Evolutionary conservation across 2,888 invertebrate species (phyloP).

Genomic region (Meganola albula): DNA sequence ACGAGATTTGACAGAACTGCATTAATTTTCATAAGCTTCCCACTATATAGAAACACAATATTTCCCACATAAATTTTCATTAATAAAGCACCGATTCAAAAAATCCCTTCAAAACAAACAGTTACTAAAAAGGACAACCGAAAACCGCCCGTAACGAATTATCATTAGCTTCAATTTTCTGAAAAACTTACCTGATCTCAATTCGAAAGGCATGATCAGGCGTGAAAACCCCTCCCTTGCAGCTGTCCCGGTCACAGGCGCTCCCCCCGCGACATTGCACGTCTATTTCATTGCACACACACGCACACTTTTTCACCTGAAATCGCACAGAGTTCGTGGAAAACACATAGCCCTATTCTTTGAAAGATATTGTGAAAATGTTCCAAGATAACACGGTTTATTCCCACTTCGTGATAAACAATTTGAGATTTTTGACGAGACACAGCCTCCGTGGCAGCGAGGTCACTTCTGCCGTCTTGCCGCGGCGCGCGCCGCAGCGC

Average conservation of each 20-base stretch:
- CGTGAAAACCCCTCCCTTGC: conserved; percentile 61
- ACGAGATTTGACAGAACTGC: too few species aligned
- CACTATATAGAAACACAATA: too few species aligned
- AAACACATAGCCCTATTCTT: too few species aligned
- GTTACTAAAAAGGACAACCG: conserved; percentile 16
- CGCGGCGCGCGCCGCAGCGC: conserved; percentile 72
- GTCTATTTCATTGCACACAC: conserved; percentile 53
- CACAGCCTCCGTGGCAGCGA: conserved; percentile 59
- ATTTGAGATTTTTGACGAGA: conserved; percentile 43
- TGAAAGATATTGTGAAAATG: too few species aligned
- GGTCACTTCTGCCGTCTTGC: conserved; percentile 60
- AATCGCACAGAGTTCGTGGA: conserved; percentile 40
- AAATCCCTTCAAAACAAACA: conserved; percentile 9
- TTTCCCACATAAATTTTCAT: too few species aligned
- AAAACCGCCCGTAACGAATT: conserved; percentile 18
- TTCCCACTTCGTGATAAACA: conserved; percentile 50
- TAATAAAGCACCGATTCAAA: background rate
- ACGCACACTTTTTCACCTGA: conserved; percentile 40
- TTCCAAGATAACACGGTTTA: conserved; percentile 43
- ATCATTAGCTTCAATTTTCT: conserved; percentile 28
- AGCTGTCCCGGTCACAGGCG: conserved; percentile 52
- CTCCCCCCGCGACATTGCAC: conserved; percentile 56
- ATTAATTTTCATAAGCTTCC: too few species aligned
- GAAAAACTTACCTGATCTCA: conserved; percentile 69
- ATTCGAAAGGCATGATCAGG: conserved; percentile 70